A percentile compares a stretch with the other conserved stretches of the same genome.
These are phyloP conservation scores for Podarcis cretensis DNA, from an alignment of 2,113 vertebrate species.

Conservation along the genomic window DNA sequence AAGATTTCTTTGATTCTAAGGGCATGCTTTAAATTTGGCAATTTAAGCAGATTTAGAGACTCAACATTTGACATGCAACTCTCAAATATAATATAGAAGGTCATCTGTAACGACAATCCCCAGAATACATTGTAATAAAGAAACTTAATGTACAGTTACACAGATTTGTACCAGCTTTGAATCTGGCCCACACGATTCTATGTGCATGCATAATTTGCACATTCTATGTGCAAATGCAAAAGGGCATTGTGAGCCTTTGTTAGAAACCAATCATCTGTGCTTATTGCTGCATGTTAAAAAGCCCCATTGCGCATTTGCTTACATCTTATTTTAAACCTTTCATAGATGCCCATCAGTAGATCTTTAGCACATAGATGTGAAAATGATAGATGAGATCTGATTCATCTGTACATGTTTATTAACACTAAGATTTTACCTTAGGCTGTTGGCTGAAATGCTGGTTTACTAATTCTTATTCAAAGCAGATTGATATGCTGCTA, in stretches of 20 bases:
- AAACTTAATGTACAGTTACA: neutral
- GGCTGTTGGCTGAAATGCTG: conserved; percentile 71
- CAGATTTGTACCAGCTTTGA: neutral
- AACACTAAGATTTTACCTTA: conserved; percentile 75
- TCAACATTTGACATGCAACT: neutral
- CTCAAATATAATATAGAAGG: neutral
- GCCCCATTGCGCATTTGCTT: conserved; percentile 41
- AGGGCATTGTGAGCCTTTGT: neutral
- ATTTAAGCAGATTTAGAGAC: neutral
- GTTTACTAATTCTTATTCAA: conserved; percentile 72
- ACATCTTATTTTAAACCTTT: conserved; percentile 51
- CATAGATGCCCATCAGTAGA: conserved; percentile 48
- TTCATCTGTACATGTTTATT: conserved; percentile 73
- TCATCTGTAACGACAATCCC: neutral
- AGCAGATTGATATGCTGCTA: conserved; percentile 68
- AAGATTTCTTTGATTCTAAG: neutral
- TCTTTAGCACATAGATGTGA: conserved; percentile 56
- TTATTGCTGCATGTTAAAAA: conserved; percentile 36
- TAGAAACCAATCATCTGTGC: conserved; percentile 13
- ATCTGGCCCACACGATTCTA: neutral
- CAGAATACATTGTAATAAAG: neutral
- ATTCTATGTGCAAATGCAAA: neutral
- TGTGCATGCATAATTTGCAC: conserved; percentile 24
- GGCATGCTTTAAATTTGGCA: neutral
- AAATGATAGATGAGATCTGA: conserved; percentile 68